phyloP scores from a whole-genome alignment of 2,113 vertebrate genomes.

The Xiphias gladius region DNA sequence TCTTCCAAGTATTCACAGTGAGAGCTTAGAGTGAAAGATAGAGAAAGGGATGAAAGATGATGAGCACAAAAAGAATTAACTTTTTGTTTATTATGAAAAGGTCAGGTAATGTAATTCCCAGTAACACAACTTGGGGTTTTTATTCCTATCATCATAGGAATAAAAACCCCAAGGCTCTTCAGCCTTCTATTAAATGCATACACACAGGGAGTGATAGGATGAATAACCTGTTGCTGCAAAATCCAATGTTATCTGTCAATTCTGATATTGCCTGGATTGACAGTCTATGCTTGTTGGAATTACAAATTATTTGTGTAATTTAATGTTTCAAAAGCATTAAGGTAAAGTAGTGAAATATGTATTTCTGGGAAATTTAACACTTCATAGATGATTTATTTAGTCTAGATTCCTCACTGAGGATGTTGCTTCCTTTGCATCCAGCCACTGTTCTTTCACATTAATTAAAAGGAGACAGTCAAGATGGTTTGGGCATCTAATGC shows the following conservation, averaged over 20 bases:
- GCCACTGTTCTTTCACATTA: too few species aligned
- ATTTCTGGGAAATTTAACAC: neutral
- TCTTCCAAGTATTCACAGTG: constrained; percentile 93
- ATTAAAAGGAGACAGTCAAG: neutral
- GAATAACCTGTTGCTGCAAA: neutral
- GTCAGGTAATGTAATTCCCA: neutral
- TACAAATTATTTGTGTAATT: too few species aligned
- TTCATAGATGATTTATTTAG: neutral
- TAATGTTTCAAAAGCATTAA: too few species aligned
- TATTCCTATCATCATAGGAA: too few species aligned
- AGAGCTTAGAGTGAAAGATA: constrained; percentile 60
- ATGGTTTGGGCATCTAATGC: neutral
- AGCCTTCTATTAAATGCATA: neutral
- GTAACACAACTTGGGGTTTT: neutral
- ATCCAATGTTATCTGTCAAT: neutral
- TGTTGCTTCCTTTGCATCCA: too few species aligned
- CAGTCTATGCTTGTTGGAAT: too few species aligned
- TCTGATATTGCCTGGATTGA: neutral
- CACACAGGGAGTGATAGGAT: neutral
- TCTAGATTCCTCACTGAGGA: too few species aligned
- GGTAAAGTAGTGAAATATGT: neutral
- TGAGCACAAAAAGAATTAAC: neutral
- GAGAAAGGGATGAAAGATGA: neutral
- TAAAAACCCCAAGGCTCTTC: too few species aligned
- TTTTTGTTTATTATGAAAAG: neutral